Base-by-base conservation (phyloP, 2,888 invertebrate species). In the Heterodera filipjevi region DNA sequence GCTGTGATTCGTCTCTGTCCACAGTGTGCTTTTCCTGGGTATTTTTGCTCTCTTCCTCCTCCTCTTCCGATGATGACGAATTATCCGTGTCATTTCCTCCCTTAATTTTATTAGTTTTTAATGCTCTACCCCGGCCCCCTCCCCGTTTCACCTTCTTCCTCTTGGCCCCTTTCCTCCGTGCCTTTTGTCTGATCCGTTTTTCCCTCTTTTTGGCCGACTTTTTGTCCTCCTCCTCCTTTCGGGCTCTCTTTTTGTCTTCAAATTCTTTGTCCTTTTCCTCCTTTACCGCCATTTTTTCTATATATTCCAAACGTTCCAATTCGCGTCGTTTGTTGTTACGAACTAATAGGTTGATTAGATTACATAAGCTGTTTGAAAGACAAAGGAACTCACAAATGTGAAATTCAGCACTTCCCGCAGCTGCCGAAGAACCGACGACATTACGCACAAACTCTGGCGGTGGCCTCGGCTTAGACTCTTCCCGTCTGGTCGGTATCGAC, bases 351-450 rank as follows among this genome's bases (percentile, higher is more conserved):
- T n/a, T n/a, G n/a, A n/a, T n/a, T n/a, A n/a, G n/a, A 64, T 27
- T 22, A 64, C 16, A 27, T 98, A 0, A 98, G 97, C 90, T 99
- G 98, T 22, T 64, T 64, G 16, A 27, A 64, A n/a, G n/a, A n/a
- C n/a, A n/a, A 16, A 49, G 98, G 0, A 14, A 68, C 68, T 10
- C 33, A 68, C 68, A 98, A 0, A 99, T 97, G 90, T 99, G 98
- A 90, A 99, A 99, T 90, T 99, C 99, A 14, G 99, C 98, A 81
- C 96, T 96, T 1, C 99, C 99, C 49, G 98, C 99, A 30, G 99
- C 99, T 44, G 99, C 99, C 91, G 96, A 96, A 0, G 97, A 98
- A n/a, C 98, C 98, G 95, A 98, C 98, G 3, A 98, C 96, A 92
- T 99, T 99, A 78, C 97, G 92, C 10, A 98, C 96, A 91, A 98